Evolutionary conservation across 2,888 invertebrate genomes (phyloP).

Genomic region (Meliscaeva auricollis): DNA sequence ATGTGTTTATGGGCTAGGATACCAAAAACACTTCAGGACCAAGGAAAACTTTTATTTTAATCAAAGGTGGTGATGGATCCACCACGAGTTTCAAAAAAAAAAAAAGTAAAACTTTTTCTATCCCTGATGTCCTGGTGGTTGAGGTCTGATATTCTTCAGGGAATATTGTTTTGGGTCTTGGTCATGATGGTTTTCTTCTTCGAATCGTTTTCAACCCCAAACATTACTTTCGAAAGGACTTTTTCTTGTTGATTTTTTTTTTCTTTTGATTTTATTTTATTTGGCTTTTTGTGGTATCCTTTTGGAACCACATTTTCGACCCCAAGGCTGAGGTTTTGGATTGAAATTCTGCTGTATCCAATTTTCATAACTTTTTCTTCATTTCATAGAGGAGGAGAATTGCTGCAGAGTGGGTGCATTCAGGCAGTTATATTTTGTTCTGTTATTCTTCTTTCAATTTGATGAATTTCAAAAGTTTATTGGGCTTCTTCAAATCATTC

Average conservation of each 20-base stretch:
- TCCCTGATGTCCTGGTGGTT: not conserved
- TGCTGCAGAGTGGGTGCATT: slow-evolving; percentile 6
- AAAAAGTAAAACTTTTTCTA: slow-evolving; percentile 41
- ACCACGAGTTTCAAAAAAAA: slow-evolving; percentile 23
- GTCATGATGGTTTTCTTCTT: slow-evolving; percentile 37
- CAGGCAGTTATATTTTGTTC: slow-evolving; percentile 28
- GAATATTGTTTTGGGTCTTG: not conserved
- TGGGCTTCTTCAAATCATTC: slow-evolving; percentile 16
- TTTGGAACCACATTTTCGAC: slow-evolving; percentile 26
- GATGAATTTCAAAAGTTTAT: slow-evolving; percentile 58
- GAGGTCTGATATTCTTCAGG: not conserved
- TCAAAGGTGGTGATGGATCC: slow-evolving; percentile 41
- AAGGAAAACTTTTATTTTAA: slow-evolving; percentile 51
- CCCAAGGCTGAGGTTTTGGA: slow-evolving; percentile 16
- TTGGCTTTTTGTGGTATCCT: slow-evolving; percentile 23
- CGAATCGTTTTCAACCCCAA: slow-evolving; percentile 49
- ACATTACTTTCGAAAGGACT: slow-evolving; percentile 34
- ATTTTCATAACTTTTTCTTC: slow-evolving; percentile 66
- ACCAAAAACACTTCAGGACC: slow-evolving; percentile 13
- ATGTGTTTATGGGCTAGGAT: slow-evolving; percentile 48
- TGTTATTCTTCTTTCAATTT: slow-evolving; percentile 63
- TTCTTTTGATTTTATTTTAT: slow-evolving; percentile 16
- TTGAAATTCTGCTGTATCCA: slow-evolving; percentile 47
- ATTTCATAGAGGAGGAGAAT: not conserved
- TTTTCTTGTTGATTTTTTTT: not conserved